Evolutionary conservation across 2,113 vertebrate genomes (phyloP), one percentile per base, ranked within the genome.

Genomic region (Murina feae): DNA sequence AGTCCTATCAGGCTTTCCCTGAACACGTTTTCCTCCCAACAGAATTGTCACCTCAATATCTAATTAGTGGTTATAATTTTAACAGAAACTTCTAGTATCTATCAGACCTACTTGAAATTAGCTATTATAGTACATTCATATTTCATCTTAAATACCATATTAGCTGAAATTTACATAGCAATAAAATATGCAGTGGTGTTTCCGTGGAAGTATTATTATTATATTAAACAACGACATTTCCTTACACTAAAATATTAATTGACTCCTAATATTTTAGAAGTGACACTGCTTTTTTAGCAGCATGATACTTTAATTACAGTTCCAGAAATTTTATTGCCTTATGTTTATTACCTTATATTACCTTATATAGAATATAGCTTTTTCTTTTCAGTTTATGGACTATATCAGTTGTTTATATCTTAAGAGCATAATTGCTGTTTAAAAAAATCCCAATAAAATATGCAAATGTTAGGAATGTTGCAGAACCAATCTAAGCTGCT

Each of bases 81-180:
- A 81, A 95, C 37, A 97, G 93, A 96, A 98, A 96, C 71, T 88
- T 69, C 55, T 39, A 66, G 30, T 96, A 96, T 51, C 20, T 93
- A 75, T 95, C 71, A 96, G 23, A 96, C 90, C 60, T 86, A 18
- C 35, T 90, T 51, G 89, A 53, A 58, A 95, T 95, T n/a, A 94
- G 84, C 95, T 65, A 92, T 93, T 51, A 85, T 86, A 72, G 25
- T 95, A 39, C 17, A 93, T 95, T 98, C 63, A 47, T 94, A 94
- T 97, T 97, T 96, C 18, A 71, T 93, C 20, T 55, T 85, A 95
- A 87, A 68, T 13, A 93, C 2, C 89, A 20, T 1, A 71, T 95
- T 95, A 95, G 12, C 37, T 92, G 80, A 97, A 95, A 93, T 95
- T 94, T 96, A 93, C 28, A 92, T 7, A 95, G 91, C 68, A 96